These are phyloP conservation scores for Campoplex nolae DNA, from an alignment of 2,888 invertebrate genomes.

Conservation along the genomic window DNA sequence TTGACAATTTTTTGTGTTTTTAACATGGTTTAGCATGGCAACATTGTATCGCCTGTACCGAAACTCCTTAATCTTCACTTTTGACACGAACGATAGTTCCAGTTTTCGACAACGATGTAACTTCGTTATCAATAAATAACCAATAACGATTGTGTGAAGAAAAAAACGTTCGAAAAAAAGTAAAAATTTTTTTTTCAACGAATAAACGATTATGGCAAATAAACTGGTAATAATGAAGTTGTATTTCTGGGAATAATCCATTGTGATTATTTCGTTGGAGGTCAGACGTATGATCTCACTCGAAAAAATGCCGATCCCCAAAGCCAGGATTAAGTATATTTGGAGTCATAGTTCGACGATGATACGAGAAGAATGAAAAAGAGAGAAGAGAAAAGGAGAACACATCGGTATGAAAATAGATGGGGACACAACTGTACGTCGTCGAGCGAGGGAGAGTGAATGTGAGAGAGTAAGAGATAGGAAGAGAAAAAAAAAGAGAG, in stretches of 20 bases:
- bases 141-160: not conserved
- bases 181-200: too few relatives aligned
- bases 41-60: too few relatives aligned
- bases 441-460: slow-evolving; percentile 27
- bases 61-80: too few relatives aligned
- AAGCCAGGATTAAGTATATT: not conserved
- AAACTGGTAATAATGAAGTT: not conserved
- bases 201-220: not conserved
- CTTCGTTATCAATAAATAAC: not conserved
- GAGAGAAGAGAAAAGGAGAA: not conserved
- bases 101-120: not conserved
- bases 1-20: too few relatives aligned
- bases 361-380: not conserved
- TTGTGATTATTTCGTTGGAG: slow-evolving; percentile 1
- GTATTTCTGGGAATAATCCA: not conserved
- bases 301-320: slow-evolving; percentile 19
- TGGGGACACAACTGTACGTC: slow-evolving; percentile 35
- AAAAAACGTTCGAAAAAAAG: not conserved
- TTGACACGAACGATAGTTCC: not conserved
- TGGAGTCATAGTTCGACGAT: slow-evolving; percentile 14
- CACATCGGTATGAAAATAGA: slow-evolving; percentile 4
- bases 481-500: not conserved
- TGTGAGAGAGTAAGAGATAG: not conserved
- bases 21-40: too few relatives aligned
- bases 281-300: slow-evolving; percentile 5